Conservation (phyloP, 35 echinoderm and acorn worm species). For the Ophioderma brevispina region DNA sequence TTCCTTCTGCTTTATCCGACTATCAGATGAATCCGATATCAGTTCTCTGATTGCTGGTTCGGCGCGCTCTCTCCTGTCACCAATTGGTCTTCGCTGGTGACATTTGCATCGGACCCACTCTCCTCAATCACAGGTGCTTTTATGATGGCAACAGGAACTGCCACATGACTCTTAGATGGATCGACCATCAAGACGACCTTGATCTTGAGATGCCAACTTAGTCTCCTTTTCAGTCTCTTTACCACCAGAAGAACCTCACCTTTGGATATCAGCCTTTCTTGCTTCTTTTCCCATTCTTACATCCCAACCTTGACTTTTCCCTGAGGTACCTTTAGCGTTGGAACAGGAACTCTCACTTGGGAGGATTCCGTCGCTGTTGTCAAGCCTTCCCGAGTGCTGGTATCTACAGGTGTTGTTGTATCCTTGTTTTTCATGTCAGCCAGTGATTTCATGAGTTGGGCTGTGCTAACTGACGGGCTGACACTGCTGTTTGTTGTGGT, state of each 20-base stretch:
- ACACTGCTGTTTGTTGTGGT: background rate
- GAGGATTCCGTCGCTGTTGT: background rate
- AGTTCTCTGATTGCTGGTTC: background rate
- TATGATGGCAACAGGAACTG: background rate
- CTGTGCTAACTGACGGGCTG: background rate
- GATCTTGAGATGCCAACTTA: too few species aligned
- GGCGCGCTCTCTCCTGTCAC: background rate
- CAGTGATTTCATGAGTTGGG: background rate
- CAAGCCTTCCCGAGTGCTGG: background rate
- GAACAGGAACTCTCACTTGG: background rate
- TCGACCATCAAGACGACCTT: too few species aligned
- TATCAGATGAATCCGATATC: background rate
- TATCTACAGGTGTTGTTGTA: background rate
- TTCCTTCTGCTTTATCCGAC: background rate
- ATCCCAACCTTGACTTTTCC: background rate
- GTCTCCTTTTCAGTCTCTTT: too few species aligned
- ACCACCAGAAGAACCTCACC: too few species aligned
- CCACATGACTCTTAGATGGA: background rate
- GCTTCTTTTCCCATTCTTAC: background rate
- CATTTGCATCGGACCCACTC: background rate
- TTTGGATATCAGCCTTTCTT: too few species aligned
- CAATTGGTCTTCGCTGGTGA: background rate
- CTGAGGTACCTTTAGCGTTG: background rate
- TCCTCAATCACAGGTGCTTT: background rate
- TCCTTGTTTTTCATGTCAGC: background rate